Evolutionary conservation across 2,113 vertebrate genomes (phyloP), one percentile per base, ranked within the genome.

Genomic region (Uria aalge): DNA sequence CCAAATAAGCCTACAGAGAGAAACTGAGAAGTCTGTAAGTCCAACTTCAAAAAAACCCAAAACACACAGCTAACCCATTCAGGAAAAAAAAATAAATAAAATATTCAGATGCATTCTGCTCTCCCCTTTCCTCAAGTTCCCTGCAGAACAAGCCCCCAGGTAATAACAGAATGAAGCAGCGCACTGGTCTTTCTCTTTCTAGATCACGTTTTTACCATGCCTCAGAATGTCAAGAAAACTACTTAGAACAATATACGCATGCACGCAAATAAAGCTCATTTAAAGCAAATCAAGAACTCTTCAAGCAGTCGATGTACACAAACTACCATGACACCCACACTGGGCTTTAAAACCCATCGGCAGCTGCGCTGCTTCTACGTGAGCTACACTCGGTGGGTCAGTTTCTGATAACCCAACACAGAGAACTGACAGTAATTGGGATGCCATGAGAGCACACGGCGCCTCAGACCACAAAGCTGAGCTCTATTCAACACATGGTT

Each of bases 341-440:
- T 12, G 3, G 8, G 15, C 26, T 78, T 57, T 40, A 77, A 71
- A 90, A 38, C 5, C 14, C 19, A 2, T 2, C 8, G 16, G 69
- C 17, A 12, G 4, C 8, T 34, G 15, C 1, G 0, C 13, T 60
- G 38, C 47, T 52, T 56, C 20, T 6, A 13, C 29, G 7, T 1
- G 3, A 69, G 29, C 24, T 26, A n/a, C 15, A 7, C 29, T 34
- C 1, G 0, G 7, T 13, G 15, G 15, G 56, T 66, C 56, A 13
- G 13, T 12, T 3, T 0, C 24, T 10, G 29, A 20, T 50, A 32
- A 60, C 15, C 21, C 53, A 15, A 9, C 8, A 2, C 0, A 77
- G 36, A 57, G 41, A 14, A 68, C 5, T 1, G 5, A 38, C n/a
- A 48, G 12, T 8, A 72, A 48, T 30, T 9, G 10, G 1, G 2